Conservation (phyloP, 30 jellyfish, hydroid and myxozoan species). For the Aurelia aurita region DNA sequence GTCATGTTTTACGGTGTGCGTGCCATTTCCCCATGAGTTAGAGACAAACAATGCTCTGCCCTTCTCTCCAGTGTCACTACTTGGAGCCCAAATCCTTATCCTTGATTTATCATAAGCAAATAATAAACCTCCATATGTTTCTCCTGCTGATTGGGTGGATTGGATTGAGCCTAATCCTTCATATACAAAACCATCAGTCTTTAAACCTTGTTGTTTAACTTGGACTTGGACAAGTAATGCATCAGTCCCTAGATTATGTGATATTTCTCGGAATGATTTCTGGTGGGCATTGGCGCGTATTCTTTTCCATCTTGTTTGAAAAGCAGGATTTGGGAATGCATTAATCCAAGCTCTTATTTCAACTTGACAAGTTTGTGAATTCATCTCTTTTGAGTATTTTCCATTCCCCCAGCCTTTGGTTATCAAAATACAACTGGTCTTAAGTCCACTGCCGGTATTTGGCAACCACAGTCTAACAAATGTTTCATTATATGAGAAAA, state of each 20-base stretch:
- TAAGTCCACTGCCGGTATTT: slow-evolving; percentile 30
- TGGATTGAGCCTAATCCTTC: slow-evolving; percentile 94
- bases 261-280: slow-evolving; percentile 74
- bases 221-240: slow-evolving; percentile 83
- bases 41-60: slow-evolving; percentile 80
- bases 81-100: slow-evolving; percentile 95
- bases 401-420: slow-evolving; percentile 98
- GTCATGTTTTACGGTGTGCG: slow-evolving; percentile 47
- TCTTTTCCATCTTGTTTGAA: slow-evolving; percentile 85
- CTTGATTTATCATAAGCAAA: slow-evolving; percentile 84
- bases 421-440: slow-evolving; percentile 79
- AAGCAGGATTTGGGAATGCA: slow-evolving; percentile 87
- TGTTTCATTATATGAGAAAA: slow-evolving; percentile 85
- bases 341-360: slow-evolving; percentile 93
- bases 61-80: slow-evolving; percentile 64
- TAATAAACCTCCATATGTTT: slow-evolving; percentile 85
- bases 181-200: slow-evolving; percentile 57
- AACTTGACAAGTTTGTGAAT: slow-evolving; percentile 74
- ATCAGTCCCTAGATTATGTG: slow-evolving; percentile 61
- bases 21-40: slow-evolving; percentile 91
- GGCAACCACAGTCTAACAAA: slow-evolving; percentile 90
- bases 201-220: slow-evolving; percentile 26
- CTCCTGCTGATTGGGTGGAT: slow-evolving; percentile 66
- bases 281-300: slow-evolving; percentile 73
- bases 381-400: slow-evolving; percentile 57